Percentiles rank a stretch among this genome's conserved stretches.
These are phyloP conservation scores for Xylophagus ater DNA, from an alignment of 2,888 invertebrate species.

Conservation along the genomic window DNA sequence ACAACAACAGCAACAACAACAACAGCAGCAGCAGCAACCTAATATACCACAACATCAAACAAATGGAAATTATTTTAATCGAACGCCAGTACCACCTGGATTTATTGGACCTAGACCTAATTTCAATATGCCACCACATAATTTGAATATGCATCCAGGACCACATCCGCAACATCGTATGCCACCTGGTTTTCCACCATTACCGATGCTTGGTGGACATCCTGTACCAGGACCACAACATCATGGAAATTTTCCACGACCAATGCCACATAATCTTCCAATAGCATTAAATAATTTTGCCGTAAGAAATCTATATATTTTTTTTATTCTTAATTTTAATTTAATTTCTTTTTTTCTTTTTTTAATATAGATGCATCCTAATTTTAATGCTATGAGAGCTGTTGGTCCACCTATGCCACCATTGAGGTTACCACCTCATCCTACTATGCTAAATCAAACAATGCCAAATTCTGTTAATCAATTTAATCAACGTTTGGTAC, in stretches of 20 bases:
- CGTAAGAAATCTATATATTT: conserved; percentile 18
- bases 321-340: too few relatives aligned
- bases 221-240: conserved; percentile 25
- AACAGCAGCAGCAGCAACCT: conserved; percentile 41
- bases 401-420: conserved; percentile 34
- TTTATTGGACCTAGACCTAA: conserved; percentile 19
- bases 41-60: conserved; percentile 20
- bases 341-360: conserved; percentile 3
- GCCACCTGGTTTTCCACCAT: conserved; percentile 30
- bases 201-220: conserved; percentile 16
- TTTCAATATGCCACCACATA: conserved; percentile 20
- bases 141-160: conserved; percentile 23
- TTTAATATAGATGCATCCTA: conserved; percentile 31
- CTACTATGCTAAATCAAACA: conserved; percentile 19
- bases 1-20: conserved; percentile 20
- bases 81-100: conserved; percentile 26
- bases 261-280: conserved; percentile 29
- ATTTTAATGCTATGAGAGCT: conserved; percentile 38
- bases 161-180: conserved; percentile 28
- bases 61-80: conserved; percentile 17
- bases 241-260: conserved; percentile 34
- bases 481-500: conserved; percentile 37
- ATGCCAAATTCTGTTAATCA: conserved; percentile 16
- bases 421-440: conserved; percentile 35
- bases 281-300: conserved; percentile 40